phyloP scores from a whole-genome alignment of 2,888 invertebrate genomes.

The Liodrosophila aerea region DNA sequence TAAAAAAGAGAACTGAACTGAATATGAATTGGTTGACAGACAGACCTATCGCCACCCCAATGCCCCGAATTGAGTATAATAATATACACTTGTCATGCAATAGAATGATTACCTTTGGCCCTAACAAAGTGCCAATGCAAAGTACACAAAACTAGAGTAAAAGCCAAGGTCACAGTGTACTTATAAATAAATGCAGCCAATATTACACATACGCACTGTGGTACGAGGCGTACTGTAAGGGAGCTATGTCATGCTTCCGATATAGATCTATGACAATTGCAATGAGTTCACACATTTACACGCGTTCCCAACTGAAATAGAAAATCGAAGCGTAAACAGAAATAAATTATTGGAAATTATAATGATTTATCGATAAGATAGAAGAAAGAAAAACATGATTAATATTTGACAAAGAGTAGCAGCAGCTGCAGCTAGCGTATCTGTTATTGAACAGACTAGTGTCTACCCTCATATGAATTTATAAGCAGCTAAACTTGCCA shows the following conservation, averaged over 20 bases:
- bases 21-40: conserved; percentile 22
- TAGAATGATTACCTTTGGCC: conserved; percentile 54
- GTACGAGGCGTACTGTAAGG: conserved; percentile 9
- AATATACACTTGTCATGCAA: conserved; percentile 68
- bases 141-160: conserved; percentile 3
- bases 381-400: neutral
- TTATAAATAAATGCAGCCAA: conserved; percentile 4
- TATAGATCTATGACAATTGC: no score
- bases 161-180: neutral
- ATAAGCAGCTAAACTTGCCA: no score
- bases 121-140: conserved; percentile 7
- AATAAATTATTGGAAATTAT: neutral
- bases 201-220: conserved; percentile 35
- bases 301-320: no score
- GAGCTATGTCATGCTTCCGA: conserved; percentile 1
- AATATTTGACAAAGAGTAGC: neutral
- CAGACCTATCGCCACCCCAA: conserved; percentile 4
- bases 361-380: conserved; percentile 2
- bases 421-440: neutral
- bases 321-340: no score
- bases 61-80: conserved; percentile 49
- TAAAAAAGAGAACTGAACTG: conserved; percentile 22
- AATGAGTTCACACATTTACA: no score
- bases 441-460: neutral
- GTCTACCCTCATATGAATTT: no score